Conservation (phyloP, 2,113 vertebrate species). For the Odontesthes bonariensis region DNA sequence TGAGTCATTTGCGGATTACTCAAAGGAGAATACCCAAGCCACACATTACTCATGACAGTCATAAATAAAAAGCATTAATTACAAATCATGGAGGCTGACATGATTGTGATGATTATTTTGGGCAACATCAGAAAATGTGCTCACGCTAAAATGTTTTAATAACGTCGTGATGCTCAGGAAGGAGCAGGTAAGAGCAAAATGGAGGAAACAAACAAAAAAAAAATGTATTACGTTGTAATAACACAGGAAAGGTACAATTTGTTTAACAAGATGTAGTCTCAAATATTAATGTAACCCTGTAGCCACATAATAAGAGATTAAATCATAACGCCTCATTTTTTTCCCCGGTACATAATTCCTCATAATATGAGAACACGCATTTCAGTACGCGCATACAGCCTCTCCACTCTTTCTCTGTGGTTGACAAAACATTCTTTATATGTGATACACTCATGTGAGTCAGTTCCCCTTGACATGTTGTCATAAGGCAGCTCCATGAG, state of each 20-base stretch:
- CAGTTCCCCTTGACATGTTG: slow-evolving; percentile 68
- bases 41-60: slow-evolving; percentile 33
- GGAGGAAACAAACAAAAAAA: too few species aligned
- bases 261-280: slow-evolving; percentile 58
- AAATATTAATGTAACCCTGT: slow-evolving; percentile 16
- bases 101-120: slow-evolving; percentile 34
- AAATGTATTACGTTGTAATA: slow-evolving; percentile 49
- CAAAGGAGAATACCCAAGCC: slow-evolving; percentile 43
- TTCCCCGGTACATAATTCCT: slow-evolving; percentile 23
- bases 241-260: slow-evolving; percentile 39
- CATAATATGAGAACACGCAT: slow-evolving; percentile 22
- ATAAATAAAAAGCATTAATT: slow-evolving; percentile 65
- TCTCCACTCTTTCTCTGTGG: slow-evolving; percentile 13
- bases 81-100: slow-evolving; percentile 44
- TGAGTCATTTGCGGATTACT: slow-evolving; percentile 63
- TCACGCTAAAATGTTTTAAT: slow-evolving; percentile 18
- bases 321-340: background rate
- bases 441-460: slow-evolving; percentile 53
- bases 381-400: background rate
- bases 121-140: background rate
- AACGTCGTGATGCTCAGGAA: slow-evolving; percentile 37
- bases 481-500: slow-evolving; percentile 76
- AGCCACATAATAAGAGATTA: slow-evolving; percentile 1
- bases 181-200: slow-evolving; percentile 21
- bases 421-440: slow-evolving; percentile 72